Conservation (phyloP, 2,113 vertebrate genomes). For the Catharus minimus region DNA sequence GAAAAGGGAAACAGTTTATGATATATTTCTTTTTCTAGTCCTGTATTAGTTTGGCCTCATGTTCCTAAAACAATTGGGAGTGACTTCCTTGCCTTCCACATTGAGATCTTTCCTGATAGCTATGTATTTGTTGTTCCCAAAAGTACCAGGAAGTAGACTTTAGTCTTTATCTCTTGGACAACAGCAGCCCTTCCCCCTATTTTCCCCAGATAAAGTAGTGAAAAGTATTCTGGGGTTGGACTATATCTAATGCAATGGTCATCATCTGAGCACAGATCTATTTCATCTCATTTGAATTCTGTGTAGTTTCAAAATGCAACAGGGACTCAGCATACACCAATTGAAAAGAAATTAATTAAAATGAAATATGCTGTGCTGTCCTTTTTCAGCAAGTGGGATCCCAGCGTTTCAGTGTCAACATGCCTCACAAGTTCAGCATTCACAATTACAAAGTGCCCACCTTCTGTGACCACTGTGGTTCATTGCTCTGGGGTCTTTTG, state of each 20-base stretch:
- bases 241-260: not conserved
- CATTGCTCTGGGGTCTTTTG: conserved; percentile 96
- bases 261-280: not conserved
- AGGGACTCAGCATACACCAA: not conserved
- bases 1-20: not conserved
- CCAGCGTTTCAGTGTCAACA: conserved; percentile 97
- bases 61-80: conserved; percentile 44
- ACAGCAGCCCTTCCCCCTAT: not conserved
- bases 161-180: conserved; percentile 12
- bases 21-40: not conserved
- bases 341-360: not conserved
- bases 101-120: conserved; percentile 49
- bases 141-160: not conserved
- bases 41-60: not conserved
- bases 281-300: not conserved
- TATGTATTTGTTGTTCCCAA: conserved; percentile 16
- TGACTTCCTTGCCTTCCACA: conserved; percentile 53
- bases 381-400: conserved; percentile 88
- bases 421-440: conserved; percentile 98
- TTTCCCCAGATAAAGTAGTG: not conserved
- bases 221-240: not conserved
- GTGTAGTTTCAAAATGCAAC: not conserved
- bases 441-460: conserved; percentile 99
- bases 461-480: conserved; percentile 98
- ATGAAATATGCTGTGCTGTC: conserved; percentile 25